phyloP scores from a whole-genome alignment of 2,888 invertebrate species.

The Dorcus parallelipipedus region DNA sequence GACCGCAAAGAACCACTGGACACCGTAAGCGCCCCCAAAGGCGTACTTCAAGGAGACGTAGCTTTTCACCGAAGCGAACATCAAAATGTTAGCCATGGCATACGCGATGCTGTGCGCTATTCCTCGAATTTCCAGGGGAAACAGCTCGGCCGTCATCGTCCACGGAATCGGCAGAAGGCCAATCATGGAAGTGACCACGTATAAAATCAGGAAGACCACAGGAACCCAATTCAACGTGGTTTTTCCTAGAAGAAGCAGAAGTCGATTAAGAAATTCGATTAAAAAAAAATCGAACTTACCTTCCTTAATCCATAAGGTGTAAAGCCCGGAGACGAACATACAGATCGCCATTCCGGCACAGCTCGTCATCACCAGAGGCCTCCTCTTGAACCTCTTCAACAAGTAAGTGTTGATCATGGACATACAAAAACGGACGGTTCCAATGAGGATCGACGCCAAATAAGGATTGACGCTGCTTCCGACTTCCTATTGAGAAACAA shows the following conservation, averaged over 20 bases:
- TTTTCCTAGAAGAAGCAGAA: constrained; percentile 30
- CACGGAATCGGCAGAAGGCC: constrained; percentile 61
- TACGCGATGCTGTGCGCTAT: constrained; percentile 58
- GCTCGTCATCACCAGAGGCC: constrained; percentile 54
- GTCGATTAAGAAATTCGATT: neutral
- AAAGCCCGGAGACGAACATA: constrained; percentile 57
- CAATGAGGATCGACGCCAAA: constrained; percentile 56
- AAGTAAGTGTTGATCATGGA: constrained; percentile 58
- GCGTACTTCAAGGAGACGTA: constrained; percentile 42
- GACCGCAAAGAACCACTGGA: constrained; percentile 57
- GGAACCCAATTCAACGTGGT: constrained; percentile 50
- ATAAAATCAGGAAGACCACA: constrained; percentile 52
- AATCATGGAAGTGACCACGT: constrained; percentile 59
- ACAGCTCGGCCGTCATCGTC: constrained; percentile 65
- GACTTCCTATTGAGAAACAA: constrained; percentile 45
- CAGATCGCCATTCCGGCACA: constrained; percentile 55
- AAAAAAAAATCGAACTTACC: constrained; percentile 36
- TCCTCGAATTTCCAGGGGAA: constrained; percentile 59
- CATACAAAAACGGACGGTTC: constrained; percentile 55
- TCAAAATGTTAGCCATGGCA: constrained; percentile 55
- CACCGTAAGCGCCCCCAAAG: constrained; percentile 50
- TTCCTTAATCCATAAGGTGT: constrained; percentile 50
- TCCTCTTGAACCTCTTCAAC: constrained; percentile 52
- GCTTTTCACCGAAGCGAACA: constrained; percentile 57
- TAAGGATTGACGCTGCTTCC: constrained; percentile 54